Percentiles rank a stretch among this genome's conserved stretches.
Evolutionary conservation across 2,113 vertebrate species (phyloP).

Genomic region (Channa argus): DNA sequence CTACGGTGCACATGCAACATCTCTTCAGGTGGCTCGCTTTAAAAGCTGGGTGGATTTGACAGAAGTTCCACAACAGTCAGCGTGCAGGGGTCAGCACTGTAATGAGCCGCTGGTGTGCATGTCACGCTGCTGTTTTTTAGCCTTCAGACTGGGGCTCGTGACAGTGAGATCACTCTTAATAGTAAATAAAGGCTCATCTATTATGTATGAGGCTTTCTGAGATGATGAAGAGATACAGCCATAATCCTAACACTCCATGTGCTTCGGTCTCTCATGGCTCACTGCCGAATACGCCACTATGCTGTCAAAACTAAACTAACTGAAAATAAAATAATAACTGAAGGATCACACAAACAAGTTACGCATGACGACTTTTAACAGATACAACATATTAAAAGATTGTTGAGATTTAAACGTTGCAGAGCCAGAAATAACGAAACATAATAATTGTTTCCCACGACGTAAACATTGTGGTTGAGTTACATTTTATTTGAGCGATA

Average conservation of each 20-base stretch:
- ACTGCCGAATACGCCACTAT: background rate
- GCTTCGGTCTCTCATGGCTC: background rate
- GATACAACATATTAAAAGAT: too few relatives aligned
- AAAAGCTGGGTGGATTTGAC: constrained; percentile 14
- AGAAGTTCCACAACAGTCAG: constrained; percentile 30
- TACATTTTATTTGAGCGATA: too few relatives aligned
- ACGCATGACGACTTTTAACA: too few relatives aligned
- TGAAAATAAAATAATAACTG: too few relatives aligned
- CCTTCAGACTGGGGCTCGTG: background rate
- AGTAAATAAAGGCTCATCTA: constrained; percentile 17
- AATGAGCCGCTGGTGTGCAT: constrained; percentile 21
- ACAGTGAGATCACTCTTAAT: background rate
- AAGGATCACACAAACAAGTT: too few relatives aligned
- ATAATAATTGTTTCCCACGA: too few relatives aligned
- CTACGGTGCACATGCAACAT: background rate
- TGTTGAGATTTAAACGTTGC: too few relatives aligned
- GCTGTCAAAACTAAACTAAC: background rate
- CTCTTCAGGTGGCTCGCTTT: constrained; percentile 19
- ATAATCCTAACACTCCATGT: constrained; percentile 2
- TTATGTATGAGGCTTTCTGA: constrained; percentile 16
- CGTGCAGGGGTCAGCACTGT: constrained; percentile 2
- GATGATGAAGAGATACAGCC: background rate
- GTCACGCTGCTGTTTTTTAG: background rate
- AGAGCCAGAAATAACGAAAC: too few relatives aligned
- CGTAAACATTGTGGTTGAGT: too few relatives aligned